These are phyloP conservation scores for Oryctes rhinoceros DNA, from an alignment of 1,140 invertebrate species.

Conservation along the genomic window DNA sequence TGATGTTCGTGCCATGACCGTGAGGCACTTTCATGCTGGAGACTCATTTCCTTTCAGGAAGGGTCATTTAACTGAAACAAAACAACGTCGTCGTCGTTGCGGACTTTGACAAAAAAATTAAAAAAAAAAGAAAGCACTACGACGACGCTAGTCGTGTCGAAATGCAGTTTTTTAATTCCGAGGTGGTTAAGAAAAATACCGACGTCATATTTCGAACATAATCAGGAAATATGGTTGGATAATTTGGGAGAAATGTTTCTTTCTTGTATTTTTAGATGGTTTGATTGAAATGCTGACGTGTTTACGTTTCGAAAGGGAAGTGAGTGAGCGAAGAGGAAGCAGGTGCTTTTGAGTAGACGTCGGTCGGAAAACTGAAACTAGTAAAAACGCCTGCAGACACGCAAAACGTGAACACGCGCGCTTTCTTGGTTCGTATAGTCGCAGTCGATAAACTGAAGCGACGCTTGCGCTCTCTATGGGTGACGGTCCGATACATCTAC, in stretches of 20 bases:
- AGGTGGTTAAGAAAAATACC: neutral
- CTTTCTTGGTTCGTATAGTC: constrained; percentile 20
- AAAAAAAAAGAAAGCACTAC: neutral
- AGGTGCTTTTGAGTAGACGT: constrained; percentile 21
- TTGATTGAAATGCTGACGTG: neutral
- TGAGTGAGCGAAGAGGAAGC: neutral
- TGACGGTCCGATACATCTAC: neutral
- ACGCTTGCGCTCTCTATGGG: constrained; percentile 29
- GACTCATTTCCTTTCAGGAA: constrained; percentile 27
- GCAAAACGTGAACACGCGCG: constrained; percentile 33
- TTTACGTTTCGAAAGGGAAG: neutral
- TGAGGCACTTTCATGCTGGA: constrained; percentile 30
- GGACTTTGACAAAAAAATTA: neutral
- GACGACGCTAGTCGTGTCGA: neutral
- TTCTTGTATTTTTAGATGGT: no score
- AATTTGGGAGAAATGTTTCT: no score
- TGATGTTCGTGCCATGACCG: constrained; percentile 10
- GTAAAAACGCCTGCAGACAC: constrained; percentile 25
- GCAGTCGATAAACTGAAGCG: constrained; percentile 6
- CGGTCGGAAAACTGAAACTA: constrained; percentile 21
- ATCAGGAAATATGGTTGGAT: no score
- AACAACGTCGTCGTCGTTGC: constrained; percentile 5
- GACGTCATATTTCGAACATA: no score
- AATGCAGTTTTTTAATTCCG: constrained; percentile 6
- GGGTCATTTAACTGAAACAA: constrained; percentile 16